Conservation (phyloP, 2,797 vertebrate species). For the Poeciliopsis gracilis region DNA sequence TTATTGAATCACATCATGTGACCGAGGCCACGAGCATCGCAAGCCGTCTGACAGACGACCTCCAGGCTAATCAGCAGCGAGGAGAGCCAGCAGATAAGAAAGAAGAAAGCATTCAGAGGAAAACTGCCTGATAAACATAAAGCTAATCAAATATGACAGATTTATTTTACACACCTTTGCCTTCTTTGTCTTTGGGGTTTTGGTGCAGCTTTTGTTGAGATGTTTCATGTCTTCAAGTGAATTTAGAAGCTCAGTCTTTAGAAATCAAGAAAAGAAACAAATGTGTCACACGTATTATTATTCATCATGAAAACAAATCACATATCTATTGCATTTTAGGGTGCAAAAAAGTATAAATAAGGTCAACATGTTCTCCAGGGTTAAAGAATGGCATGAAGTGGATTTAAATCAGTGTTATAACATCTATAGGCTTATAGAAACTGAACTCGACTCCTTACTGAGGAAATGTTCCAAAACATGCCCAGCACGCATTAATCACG, state of each 20-base stretch:
- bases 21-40: conserved; percentile 47
- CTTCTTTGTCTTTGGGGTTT: conserved; percentile 52
- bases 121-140: conserved; percentile 18
- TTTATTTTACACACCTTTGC: conserved; percentile 68
- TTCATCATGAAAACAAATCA: neutral
- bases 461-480: conserved; percentile 65
- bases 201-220: conserved; percentile 18
- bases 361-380: conserved; percentile 16
- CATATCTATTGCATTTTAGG: neutral
- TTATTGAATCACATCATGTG: conserved; percentile 74
- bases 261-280: conserved; percentile 7
- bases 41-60: conserved; percentile 45
- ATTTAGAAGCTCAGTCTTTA: conserved; percentile 42
- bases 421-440: conserved; percentile 45
- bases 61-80: conserved; percentile 46
- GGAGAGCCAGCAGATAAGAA: conserved; percentile 50
- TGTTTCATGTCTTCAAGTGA: conserved; percentile 32
- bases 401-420: conserved; percentile 52
- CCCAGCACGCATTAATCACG: conserved; percentile 38
- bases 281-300: neutral
- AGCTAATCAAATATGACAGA: neutral
- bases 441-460: conserved; percentile 30
- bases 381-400: conserved; percentile 24
- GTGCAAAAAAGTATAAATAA: conserved; percentile 8
- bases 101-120: conserved; percentile 15